Evolutionary conservation across 2,888 invertebrate species (phyloP).

Genomic region (Ochropleura leucogaster): DNA sequence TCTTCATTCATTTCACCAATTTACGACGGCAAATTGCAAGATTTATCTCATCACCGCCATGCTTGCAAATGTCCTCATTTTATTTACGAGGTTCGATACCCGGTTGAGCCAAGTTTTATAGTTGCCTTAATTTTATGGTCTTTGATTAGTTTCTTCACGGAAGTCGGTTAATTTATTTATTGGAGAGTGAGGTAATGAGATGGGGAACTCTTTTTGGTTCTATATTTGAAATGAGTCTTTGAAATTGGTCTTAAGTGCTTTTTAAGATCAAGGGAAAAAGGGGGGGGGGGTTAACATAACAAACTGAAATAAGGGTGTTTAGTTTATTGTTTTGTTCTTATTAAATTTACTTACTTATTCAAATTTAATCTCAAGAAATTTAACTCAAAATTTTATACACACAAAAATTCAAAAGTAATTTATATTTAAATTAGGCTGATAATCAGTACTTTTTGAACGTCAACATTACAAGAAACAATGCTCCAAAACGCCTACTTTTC

Average conservation of each 20-base stretch:
- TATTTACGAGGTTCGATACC: slow-evolving; percentile 67
- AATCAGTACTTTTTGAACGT: too few relatives aligned
- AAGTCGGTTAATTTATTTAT: slow-evolving; percentile 56
- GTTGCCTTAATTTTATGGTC: slow-evolving; percentile 66
- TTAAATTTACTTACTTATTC: too few relatives aligned
- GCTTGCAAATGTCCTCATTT: slow-evolving; percentile 69
- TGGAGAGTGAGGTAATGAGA: slow-evolving; percentile 26
- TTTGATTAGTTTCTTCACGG: slow-evolving; percentile 60
- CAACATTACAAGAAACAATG: too few relatives aligned
- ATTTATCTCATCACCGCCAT: slow-evolving; percentile 64
- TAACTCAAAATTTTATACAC: too few relatives aligned
- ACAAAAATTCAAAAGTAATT: too few relatives aligned
- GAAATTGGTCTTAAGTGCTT: neutral
- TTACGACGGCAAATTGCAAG: slow-evolving; percentile 62
- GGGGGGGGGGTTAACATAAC: neutral
- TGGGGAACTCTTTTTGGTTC: neutral
- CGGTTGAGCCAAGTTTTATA: slow-evolving; percentile 65
- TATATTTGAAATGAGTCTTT: neutral
- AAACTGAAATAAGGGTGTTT: too few relatives aligned
- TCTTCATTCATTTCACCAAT: slow-evolving; percentile 51
- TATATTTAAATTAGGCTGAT: too few relatives aligned
- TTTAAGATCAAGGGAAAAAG: neutral
- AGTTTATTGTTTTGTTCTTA: too few relatives aligned
- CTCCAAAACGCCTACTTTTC: too few relatives aligned
- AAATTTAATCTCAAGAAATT: too few relatives aligned